These are phyloP conservation scores for human DNA, from an alignment of 2,113 vertebrate species.

Conservation along the genomic window GRCh38 chr11:76195001-76195500, in stretches of 20 bases:
- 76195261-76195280: background rate
- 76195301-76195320: background rate
- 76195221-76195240: background rate
- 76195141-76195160: background rate
- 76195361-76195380: background rate
- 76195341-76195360: background rate
- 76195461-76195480: background rate
- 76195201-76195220: background rate
- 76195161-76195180: background rate
- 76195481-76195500: too few species aligned
- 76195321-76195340: background rate
- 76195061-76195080: background rate
- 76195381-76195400: background rate
- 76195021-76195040: background rate
- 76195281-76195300: background rate
- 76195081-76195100: rapidly evolving
- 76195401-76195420: rapidly evolving
- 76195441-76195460: background rate
- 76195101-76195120: background rate
- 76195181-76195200: background rate
- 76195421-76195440: background rate
- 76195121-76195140: background rate
- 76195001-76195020: background rate
- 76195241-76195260: background rate
- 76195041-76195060: background rate